Evolutionary conservation across 2,888 invertebrate genomes (phyloP).

Genomic region (Erebia ligea): DNA sequence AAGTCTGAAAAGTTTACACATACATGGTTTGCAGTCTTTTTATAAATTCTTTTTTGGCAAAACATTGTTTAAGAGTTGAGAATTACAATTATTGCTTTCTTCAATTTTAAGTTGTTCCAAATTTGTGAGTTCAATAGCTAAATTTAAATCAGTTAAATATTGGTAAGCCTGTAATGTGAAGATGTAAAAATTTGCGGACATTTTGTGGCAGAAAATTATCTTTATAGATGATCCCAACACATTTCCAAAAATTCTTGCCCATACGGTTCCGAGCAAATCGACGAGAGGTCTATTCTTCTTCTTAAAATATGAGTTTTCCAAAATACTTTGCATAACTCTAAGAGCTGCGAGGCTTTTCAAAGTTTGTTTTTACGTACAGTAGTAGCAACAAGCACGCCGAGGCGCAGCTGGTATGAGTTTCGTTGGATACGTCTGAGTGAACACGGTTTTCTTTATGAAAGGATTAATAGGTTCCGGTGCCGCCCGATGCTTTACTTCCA

Average conservation of each 20-base stretch:
- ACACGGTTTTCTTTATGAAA: conserved; percentile 61
- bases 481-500: conserved; percentile 67
- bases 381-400: conserved; percentile 64
- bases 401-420: conserved; percentile 68
- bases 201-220: conserved; percentile 56
- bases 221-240: conserved; percentile 54
- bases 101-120: conserved; percentile 30
- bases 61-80: background rate
- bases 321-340: conserved; percentile 47
- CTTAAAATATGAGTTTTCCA: conserved; percentile 35
- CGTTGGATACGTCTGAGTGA: conserved; percentile 72
- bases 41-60: background rate
- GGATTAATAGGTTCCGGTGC: conserved; percentile 60
- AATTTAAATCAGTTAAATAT: conserved; percentile 53
- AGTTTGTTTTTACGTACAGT: conserved; percentile 54
- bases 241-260: conserved; percentile 56
- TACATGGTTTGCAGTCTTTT: background rate
- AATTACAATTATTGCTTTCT: conserved; percentile 5
- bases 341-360: background rate
- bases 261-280: conserved; percentile 54
- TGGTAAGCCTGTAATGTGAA: conserved; percentile 57
- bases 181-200: conserved; percentile 63
- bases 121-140: conserved; percentile 48
- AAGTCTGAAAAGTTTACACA: too few species aligned
- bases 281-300: conserved; percentile 50